Evolutionary conservation across 2,113 vertebrate genomes (phyloP), one percentile per base, ranked within the genome.

Genomic region (Podarcis raffonei): DNA sequence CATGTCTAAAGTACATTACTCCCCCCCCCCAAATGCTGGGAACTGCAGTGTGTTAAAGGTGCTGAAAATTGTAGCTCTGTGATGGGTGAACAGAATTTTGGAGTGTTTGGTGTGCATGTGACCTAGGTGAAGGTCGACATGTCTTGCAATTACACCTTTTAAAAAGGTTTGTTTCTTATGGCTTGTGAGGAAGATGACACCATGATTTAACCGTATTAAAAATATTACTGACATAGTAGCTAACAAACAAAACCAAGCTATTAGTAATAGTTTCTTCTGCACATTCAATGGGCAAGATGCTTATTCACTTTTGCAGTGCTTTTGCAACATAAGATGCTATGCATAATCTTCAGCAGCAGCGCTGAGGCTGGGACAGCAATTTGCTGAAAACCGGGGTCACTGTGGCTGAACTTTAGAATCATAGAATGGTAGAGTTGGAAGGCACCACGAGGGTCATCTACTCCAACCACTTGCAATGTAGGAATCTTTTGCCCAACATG

Each of bases 151-250:
- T 30, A n/a, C 15, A 72, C 39, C 25, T 79, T 79, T 84, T 57
- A 9, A 35, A 35, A 25, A 69, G 25, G 3, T 65, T 9, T 62
- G 68, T 81, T 81, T 37, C 23, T 82, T 37, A 15, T 9, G 16
- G 53, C 1, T 65, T n/a, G 8, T 57, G 30, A 48, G 25, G 76
- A 84, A 59, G 30, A 42, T 37, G 35, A 48, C 42, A 81, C 30
- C 37, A 65, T 20, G 53, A 27, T 25, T 68, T 68, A 68, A 22
- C 25, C 3, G 5, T 53, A 53, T 53, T 1, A 0, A 4, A 11
- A 81, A 65, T 77, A 85, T 16, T 6, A 72, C 83, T 68, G 68
- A 3, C 74, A 32, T 2, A 35, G 12, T 53, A 53, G 48, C 48
- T 53, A 53, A 53, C 11, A 48, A 53, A 53, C 48, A 48, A 53